Evolutionary conservation across 2,113 vertebrate genomes (phyloP).

Genomic region (Ophiodon elongatus): DNA sequence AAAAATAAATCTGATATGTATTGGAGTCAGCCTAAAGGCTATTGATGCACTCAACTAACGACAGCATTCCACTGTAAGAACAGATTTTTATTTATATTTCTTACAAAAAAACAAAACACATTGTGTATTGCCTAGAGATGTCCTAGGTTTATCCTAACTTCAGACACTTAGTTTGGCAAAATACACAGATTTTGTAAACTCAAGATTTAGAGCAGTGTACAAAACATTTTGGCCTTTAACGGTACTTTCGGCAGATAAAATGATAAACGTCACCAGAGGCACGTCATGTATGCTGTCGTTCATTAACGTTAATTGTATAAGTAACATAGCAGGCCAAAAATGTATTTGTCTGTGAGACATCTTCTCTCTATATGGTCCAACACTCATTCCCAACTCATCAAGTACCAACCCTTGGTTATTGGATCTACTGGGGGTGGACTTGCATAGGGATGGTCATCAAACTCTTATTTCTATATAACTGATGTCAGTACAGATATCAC

Average conservation of each 20-base stretch:
- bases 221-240: neutral
- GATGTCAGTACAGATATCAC: no score
- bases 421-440: neutral
- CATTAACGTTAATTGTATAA: neutral
- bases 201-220: neutral
- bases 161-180: neutral
- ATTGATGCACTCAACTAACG: neutral
- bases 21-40: neutral
- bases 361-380: no score
- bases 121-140: neutral
- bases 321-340: neutral
- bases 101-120: neutral
- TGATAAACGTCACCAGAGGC: neutral
- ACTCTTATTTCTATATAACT: no score
- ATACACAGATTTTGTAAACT: neutral
- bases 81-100: neutral
- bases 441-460: no score
- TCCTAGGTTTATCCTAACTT: neutral
- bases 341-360: neutral
- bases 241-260: neutral
- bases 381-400: neutral
- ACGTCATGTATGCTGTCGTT: neutral
- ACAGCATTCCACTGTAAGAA: neutral
- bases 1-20: neutral
- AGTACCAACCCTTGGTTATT: neutral